Base-by-base conservation (phyloP, 2,888 invertebrate species). In the Cenopis cana region DNA sequence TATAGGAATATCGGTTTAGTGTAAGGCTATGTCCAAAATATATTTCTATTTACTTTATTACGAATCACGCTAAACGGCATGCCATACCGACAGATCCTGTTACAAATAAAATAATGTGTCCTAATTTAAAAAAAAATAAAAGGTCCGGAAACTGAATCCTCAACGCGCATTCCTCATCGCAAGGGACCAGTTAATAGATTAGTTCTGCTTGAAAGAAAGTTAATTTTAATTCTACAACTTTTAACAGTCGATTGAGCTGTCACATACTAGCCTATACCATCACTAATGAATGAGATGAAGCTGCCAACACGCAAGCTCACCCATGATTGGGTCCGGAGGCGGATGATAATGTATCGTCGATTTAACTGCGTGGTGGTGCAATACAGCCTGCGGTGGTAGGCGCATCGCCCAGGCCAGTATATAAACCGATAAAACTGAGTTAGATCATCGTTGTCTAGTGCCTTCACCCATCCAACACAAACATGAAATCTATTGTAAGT, bases 401-500 rank as follows among this genome's bases (percentile, higher is more conserved):
- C 85, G 81, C 83, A 74, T 82, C 76, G 78, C 79, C 85, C 86
- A 86, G 85, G 85, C 85, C 82, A 78, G 83, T 88, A 88, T 90
- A 92, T 89, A 93, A 87, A 91, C 91, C 87, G 90, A 90, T 89
- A 87, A 84, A 84, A 70, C 85, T 82, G 78, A 83, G 81, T 87
- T 88, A 89, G 88, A 89, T 82, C 84, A 89, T 89, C 89, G 91
- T 91, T 91, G 90, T 90, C 89, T 90, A 89, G 88, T 88, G 84
- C 87, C 84, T 87, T 85, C 88, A 84, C 84, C 89, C 83, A 86
- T 84, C 84, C 82, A 83, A 85, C 82, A 88, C 81, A 89, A 92
- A 85, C 85, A 93, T 93, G 93, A 91, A 90, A 87, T 82, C 83
- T 85, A 88, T 93, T 81, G 93, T 93, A 91, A 93, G 93, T 93